These are phyloP conservation scores for Tragelaphus oryx DNA, from an alignment of 2,797 vertebrate species.

Conservation along the genomic window DNA sequence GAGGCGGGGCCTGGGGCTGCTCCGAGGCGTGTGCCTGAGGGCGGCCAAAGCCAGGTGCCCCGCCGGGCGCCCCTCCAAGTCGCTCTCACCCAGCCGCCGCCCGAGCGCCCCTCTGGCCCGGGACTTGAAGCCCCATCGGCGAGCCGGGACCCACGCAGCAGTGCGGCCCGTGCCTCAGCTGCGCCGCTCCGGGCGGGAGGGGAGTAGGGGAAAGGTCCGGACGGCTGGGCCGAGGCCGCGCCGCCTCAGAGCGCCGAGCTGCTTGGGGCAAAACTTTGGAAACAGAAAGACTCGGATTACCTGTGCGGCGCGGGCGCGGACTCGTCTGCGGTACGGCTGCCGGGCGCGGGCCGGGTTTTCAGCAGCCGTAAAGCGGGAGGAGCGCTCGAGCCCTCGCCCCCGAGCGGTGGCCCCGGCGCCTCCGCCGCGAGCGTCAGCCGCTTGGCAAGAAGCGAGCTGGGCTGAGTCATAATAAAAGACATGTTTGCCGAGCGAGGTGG, in stretches of 20 bases:
- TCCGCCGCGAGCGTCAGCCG: not conserved
- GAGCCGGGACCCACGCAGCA: not conserved
- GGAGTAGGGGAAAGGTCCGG: not conserved
- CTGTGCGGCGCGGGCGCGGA: constrained; percentile 62
- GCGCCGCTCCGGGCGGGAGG: not conserved
- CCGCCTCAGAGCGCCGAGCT: not conserved
- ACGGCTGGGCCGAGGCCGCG: not conserved
- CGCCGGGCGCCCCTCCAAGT: not conserved
- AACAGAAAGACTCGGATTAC: constrained; percentile 57
- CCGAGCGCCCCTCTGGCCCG: not conserved
- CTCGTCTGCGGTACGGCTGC: constrained; percentile 68
- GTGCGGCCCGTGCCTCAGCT: not conserved
- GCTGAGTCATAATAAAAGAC: constrained; percentile 44
- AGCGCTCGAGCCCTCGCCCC: constrained; percentile 41
- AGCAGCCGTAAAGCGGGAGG: constrained; percentile 77
- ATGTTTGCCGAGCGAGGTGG: not conserved
- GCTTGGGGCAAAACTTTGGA: not conserved
- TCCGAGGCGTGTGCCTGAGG: accelerated
- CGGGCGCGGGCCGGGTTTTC: constrained; percentile 67
- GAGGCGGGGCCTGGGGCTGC: not conserved
- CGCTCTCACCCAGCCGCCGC: not conserved
- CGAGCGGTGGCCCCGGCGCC: not conserved
- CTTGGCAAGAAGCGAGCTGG: not conserved
- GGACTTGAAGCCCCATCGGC: not conserved
- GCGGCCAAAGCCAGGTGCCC: not conserved